Percentiles rank a stretch among this genome's conserved stretches.
phyloP scores from a whole-genome alignment of 2,888 invertebrate genomes.

The Mechanitis mazaeus region DNA sequence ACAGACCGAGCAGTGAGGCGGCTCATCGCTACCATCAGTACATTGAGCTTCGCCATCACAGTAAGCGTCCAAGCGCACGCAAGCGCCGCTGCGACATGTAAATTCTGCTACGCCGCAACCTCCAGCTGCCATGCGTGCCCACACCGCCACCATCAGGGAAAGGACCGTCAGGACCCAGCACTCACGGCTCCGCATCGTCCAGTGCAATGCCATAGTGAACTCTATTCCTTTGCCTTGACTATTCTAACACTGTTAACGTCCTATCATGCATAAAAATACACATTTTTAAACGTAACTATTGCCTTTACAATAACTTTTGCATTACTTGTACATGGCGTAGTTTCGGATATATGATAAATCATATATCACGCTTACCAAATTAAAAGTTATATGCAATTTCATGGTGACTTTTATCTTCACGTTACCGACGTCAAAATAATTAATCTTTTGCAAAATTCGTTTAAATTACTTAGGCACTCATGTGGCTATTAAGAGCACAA shows the following conservation, averaged over 20 bases:
- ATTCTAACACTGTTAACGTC: slow-evolving; percentile 10
- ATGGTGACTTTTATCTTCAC: background rate
- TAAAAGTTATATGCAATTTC: background rate
- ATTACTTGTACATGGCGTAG: background rate
- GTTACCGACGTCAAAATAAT: too few relatives aligned
- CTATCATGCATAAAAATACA: slow-evolving; percentile 12
- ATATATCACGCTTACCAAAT: background rate
- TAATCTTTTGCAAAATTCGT: too few relatives aligned
- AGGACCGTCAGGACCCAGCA: slow-evolving; percentile 15
- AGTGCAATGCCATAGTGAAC: slow-evolving; percentile 1
- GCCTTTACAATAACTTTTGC: background rate
- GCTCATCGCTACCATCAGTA: slow-evolving; percentile 91
- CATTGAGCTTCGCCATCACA: slow-evolving; percentile 92
- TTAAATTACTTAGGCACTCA: too few relatives aligned
- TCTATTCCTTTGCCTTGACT: slow-evolving; percentile 1
- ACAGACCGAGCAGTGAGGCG: slow-evolving; percentile 87
- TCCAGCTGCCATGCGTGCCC: slow-evolving; percentile 47
- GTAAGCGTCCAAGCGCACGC: slow-evolving; percentile 89
- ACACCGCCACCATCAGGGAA: slow-evolving; percentile 45
- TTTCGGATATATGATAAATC: background rate
- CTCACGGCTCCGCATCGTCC: slow-evolving; percentile 8
- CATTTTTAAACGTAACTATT: slow-evolving; percentile 9
- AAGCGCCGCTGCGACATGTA: slow-evolving; percentile 78
- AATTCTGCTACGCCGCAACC: slow-evolving; percentile 62
- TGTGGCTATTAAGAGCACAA: background rate